These are phyloP conservation scores for Malaclemys terrapin DNA, from an alignment of 2,113 vertebrate species.

Conservation along the genomic window DNA sequence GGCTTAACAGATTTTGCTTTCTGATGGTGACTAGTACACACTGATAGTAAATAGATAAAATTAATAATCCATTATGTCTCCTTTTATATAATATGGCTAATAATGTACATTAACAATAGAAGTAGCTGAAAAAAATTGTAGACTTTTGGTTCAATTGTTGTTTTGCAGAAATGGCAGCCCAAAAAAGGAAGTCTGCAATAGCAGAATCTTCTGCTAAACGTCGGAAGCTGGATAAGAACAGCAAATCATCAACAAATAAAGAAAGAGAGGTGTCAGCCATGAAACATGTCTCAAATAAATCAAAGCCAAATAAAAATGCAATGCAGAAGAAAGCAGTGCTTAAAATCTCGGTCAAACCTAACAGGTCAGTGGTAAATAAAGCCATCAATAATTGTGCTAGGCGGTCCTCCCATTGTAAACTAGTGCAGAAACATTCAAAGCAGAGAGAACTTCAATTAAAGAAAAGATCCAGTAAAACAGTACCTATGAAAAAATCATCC, in stretches of 20 bases:
- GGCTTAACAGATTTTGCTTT: background rate
- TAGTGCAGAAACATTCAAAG: constrained; percentile 41
- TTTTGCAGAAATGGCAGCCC: constrained; percentile 85
- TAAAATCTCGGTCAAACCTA: constrained; percentile 75
- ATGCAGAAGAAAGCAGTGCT: constrained; percentile 75
- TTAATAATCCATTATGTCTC: background rate
- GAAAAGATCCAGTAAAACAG: constrained; percentile 44
- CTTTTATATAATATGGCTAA: constrained; percentile 22
- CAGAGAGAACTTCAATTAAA: constrained; percentile 59
- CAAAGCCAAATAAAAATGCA: constrained; percentile 61
- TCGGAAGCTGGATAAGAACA: constrained; percentile 78
- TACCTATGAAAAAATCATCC: constrained; percentile 6
- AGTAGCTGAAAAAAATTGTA: background rate
- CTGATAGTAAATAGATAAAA: background rate
- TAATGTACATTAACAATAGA: background rate
- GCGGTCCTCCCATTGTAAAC: constrained; percentile 9
- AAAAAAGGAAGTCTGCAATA: constrained; percentile 80
- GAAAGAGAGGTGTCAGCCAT: constrained; percentile 72
- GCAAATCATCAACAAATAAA: constrained; percentile 67
- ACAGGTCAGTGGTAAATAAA: constrained; percentile 74
- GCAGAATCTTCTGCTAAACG: constrained; percentile 79
- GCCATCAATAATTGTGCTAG: background rate
- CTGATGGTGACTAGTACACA: background rate
- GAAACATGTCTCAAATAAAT: constrained; percentile 79
- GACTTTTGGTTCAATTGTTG: constrained; percentile 52